phyloP scores from a whole-genome alignment of 1,140 invertebrate genomes.

The Drosophila erecta region DNA sequence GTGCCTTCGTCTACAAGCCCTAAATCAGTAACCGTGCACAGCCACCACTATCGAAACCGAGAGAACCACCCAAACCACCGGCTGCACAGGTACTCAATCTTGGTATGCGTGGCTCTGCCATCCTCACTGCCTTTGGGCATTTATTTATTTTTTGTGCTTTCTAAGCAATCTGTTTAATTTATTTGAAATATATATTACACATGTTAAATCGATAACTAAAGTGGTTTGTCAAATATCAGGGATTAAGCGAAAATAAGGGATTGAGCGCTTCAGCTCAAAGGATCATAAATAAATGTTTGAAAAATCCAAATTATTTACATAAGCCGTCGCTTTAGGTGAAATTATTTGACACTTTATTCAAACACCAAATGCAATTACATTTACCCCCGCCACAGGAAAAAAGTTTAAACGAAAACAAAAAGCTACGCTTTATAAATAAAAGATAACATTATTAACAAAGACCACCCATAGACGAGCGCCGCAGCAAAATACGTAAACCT shows the following conservation, averaged over 20 bases:
- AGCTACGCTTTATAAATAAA: constrained; percentile 70
- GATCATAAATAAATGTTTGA: not conserved
- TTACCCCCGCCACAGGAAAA: constrained; percentile 1
- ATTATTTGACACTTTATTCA: constrained; percentile 9
- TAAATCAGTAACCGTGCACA: constrained; percentile 1
- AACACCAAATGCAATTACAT: constrained; percentile 37
- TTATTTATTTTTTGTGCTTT: constrained; percentile 66
- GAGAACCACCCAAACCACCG: not conserved
- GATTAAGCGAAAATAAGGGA: too few species aligned
- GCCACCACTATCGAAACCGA: not conserved
- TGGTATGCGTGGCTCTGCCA: constrained; percentile 30
- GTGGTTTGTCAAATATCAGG: not conserved
- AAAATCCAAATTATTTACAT: not conserved
- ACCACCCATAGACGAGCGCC: constrained; percentile 2
- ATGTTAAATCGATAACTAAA: constrained; percentile 13
- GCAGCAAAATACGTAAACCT: constrained; percentile 43
- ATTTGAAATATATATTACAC: constrained; percentile 21
- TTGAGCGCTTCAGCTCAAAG: not conserved
- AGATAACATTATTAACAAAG: constrained; percentile 80
- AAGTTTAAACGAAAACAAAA: constrained; percentile 46
- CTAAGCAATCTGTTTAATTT: constrained; percentile 68
- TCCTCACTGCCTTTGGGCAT: constrained; percentile 45
- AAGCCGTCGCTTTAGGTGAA: too few species aligned
- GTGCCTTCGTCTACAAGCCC: constrained; percentile 54
- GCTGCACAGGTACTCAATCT: constrained; percentile 38